Evolutionary conservation across 2,888 invertebrate species (phyloP).

Genomic region (Phengaris arion): DNA sequence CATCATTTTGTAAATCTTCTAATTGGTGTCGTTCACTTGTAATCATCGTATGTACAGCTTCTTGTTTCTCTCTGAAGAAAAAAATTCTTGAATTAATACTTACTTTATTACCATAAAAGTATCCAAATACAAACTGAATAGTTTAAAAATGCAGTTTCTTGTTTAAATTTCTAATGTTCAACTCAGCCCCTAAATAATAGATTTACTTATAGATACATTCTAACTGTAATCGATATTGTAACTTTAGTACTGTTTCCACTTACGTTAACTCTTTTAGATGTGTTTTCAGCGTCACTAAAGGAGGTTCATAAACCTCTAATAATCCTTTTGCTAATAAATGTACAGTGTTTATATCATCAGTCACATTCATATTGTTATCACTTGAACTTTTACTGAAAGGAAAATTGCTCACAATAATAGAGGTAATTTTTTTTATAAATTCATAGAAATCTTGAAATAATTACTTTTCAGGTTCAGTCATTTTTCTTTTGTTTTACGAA

Average conservation of each 20-base stretch:
- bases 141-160: no score
- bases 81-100: background rate
- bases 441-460: background rate
- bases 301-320: conserved; percentile 69
- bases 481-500: background rate
- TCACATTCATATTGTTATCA: conserved; percentile 39
- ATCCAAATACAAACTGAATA: no score
- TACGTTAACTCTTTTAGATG: conserved; percentile 73
- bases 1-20: conserved; percentile 70
- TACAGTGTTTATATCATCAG: conserved; percentile 59
- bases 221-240: background rate
- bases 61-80: conserved; percentile 62
- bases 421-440: no score
- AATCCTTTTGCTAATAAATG: conserved; percentile 65
- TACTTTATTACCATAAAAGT: background rate
- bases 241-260: conserved; percentile 42
- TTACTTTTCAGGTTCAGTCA: conserved; percentile 27
- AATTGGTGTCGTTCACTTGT: conserved; percentile 61
- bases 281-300: conserved; percentile 67
- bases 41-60: conserved; percentile 61
- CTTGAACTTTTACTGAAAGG: conserved; percentile 35
- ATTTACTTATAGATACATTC: no score
- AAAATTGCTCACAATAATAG: background rate
- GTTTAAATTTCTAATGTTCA: no score
- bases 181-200: no score